Percentiles rank a stretch among this genome's conserved stretches.
phyloP scores from a whole-genome alignment of 2,888 invertebrate species.

The Euproctis similis region DNA sequence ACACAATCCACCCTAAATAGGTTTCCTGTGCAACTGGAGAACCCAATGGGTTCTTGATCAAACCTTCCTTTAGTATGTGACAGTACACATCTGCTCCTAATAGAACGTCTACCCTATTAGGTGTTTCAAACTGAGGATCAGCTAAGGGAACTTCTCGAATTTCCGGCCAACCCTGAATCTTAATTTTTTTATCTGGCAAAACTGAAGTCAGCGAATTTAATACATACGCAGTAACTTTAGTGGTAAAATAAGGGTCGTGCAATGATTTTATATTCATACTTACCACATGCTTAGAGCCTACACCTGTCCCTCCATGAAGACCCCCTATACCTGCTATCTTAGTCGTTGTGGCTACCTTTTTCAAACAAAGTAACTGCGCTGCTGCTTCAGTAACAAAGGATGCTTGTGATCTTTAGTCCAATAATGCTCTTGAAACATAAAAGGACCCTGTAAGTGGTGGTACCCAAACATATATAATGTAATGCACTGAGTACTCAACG shows the following conservation, averaged over 20 bases:
- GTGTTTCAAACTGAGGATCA: constrained; percentile 1
- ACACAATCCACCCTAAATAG: constrained; percentile 20
- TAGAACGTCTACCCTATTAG: constrained; percentile 1
- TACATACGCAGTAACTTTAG: not conserved
- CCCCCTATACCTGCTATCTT: not conserved
- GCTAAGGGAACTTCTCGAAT: not conserved
- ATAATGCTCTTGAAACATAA: not conserved
- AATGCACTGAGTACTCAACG: too few relatives aligned
- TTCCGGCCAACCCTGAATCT: not conserved
- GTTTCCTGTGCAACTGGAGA: constrained; percentile 18
- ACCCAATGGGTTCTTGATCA: constrained; percentile 16
- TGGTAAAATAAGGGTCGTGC: not conserved
- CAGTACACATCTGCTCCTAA: constrained; percentile 1
- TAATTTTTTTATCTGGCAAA: not conserved
- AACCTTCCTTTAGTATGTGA: constrained; percentile 1
- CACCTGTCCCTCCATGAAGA: not conserved
- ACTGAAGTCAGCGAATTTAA: not conserved
- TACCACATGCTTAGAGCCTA: not conserved
- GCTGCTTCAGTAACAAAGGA: constrained; percentile 1
- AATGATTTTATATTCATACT: not conserved
- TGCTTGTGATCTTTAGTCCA: constrained; percentile 1
- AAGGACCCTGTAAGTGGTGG: too few relatives aligned
- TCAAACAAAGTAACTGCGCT: not conserved
- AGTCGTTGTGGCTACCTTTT: not conserved
- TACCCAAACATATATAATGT: too few relatives aligned